Evolutionary conservation across 2,797 vertebrate genomes (phyloP).

Genomic region (Adelosebastes latens): DNA sequence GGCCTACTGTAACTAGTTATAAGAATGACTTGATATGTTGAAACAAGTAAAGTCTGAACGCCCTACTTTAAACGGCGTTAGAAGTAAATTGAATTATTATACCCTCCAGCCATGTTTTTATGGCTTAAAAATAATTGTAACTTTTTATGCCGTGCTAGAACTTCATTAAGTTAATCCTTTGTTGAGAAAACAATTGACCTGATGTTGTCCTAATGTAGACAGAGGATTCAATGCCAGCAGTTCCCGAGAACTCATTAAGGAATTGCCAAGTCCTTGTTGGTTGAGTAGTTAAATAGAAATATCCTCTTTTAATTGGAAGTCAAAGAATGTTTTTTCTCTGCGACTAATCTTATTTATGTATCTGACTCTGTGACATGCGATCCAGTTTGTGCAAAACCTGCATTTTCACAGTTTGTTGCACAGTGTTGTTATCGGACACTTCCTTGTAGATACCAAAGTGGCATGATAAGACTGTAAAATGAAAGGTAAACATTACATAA

Average conservation of each 20-base stretch:
- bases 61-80: not conserved
- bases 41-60: not conserved
- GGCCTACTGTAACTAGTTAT: not conserved
- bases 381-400: not conserved
- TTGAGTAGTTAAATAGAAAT: not conserved
- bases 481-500: not conserved
- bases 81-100: not conserved
- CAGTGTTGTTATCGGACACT: not conserved
- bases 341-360: not conserved
- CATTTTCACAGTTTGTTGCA: not conserved
- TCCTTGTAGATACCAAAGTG: not conserved
- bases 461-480: not conserved
- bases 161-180: not conserved
- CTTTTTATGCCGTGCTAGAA: not conserved
- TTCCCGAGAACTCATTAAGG: not conserved
- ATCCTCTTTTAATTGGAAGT: not conserved
- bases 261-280: constrained; percentile 10
- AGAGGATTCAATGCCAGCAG: not conserved
- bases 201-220: not conserved
- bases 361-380: not conserved
- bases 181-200: not conserved
- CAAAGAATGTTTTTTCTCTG: not conserved
- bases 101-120: not conserved
- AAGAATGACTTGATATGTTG: not conserved
- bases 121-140: not conserved